These are phyloP conservation scores for Amphibalanus amphitrite DNA, from an alignment of 1,140 invertebrate species.

Conservation along the genomic window DNA sequence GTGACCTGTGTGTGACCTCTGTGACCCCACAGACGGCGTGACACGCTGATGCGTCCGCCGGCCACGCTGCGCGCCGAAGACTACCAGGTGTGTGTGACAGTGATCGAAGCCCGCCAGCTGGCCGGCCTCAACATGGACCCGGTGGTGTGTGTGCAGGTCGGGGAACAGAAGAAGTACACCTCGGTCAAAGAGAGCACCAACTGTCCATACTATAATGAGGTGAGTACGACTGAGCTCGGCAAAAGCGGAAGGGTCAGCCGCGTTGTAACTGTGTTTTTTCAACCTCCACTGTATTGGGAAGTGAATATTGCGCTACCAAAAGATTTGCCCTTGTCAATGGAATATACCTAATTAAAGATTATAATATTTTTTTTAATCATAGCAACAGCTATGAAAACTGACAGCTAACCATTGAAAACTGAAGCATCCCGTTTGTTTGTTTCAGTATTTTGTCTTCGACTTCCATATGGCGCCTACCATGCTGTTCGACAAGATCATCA, in stretches of 20 bases:
- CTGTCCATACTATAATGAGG: conserved; percentile 82
- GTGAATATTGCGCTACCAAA: background rate
- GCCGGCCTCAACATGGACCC: conserved; percentile 82
- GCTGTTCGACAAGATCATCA: conserved; percentile 83
- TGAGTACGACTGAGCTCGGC: no score
- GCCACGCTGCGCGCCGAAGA: conserved; percentile 54
- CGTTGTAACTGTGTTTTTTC: no score
- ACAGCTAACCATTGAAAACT: conserved; percentile 2
- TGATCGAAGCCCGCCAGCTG: conserved; percentile 73
- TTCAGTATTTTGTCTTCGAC: conserved; percentile 86
- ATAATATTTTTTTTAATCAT: no score
- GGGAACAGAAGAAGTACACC: conserved; percentile 67
- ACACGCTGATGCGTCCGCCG: conserved; percentile 9
- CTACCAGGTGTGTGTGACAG: conserved; percentile 70
- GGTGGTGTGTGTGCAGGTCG: conserved; percentile 71
- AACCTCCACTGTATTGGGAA: no score
- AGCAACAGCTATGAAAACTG: conserved; percentile 7
- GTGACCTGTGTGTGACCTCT: no score
- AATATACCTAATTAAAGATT: background rate
- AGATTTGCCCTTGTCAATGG: background rate
- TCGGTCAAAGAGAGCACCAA: conserved; percentile 83
- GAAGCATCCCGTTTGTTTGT: conserved; percentile 22
- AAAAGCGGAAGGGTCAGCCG: no score
- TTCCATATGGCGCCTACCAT: conserved; percentile 79
- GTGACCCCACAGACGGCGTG: background rate